Evolutionary conservation across 2,888 invertebrate species (phyloP).

Genomic region (Meloe dianella): DNA sequence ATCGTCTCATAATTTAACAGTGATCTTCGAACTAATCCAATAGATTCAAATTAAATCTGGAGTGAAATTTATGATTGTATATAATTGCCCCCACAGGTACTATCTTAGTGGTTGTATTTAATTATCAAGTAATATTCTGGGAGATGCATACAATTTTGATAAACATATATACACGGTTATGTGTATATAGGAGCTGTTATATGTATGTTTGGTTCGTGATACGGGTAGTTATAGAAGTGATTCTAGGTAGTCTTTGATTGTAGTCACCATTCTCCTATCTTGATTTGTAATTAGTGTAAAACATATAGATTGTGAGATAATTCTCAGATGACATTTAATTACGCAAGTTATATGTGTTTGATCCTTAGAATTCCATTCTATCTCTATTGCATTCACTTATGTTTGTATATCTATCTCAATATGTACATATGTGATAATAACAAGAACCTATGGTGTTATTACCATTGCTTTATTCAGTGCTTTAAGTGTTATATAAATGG

Average conservation of each 20-base stretch:
- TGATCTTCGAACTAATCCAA: not conserved
- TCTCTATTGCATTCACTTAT: not conserved
- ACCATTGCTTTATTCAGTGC: not conserved
- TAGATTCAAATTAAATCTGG: not conserved
- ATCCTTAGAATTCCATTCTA: not conserved
- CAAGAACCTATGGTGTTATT: not conserved
- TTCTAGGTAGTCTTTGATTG: conserved; percentile 44
- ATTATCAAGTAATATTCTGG: not conserved
- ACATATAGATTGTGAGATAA: conserved; percentile 45
- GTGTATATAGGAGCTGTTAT: not conserved
- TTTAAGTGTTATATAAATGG: not conserved
- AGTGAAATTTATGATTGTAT: not conserved
- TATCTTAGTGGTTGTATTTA: not conserved
- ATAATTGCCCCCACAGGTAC: not conserved
- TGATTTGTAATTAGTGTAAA: conserved; percentile 44
- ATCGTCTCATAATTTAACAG: not conserved
- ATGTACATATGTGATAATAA: not conserved
- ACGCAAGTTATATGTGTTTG: not conserved
- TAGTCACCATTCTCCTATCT: conserved; percentile 41
- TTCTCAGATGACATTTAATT: conserved; percentile 40
- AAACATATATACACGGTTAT: not conserved
- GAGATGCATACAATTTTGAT: not conserved
- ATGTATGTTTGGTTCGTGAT: conserved; percentile 17
- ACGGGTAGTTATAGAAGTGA: conserved; percentile 38
- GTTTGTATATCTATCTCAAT: not conserved